Evolutionary conservation across 1,140 invertebrate genomes (phyloP), one percentile per base, ranked within the genome.

Genomic region (Eumaeus atala): DNA sequence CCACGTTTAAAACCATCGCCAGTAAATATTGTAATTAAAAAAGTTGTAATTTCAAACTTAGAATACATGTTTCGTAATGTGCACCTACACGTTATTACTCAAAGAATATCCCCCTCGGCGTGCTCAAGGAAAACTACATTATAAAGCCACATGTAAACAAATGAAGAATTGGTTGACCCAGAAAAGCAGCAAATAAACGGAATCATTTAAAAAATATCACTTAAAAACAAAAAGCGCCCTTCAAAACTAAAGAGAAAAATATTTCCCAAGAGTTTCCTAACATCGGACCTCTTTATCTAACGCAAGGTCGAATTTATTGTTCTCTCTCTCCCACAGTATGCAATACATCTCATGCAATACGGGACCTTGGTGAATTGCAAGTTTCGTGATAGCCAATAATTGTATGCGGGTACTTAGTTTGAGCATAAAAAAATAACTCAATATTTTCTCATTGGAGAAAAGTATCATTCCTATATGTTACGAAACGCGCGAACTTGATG

Each of bases 331-430:
- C 59, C 77, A 78, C 79, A 73, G 68, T 78, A 75, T 84, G 83
- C 80, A 84, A 82, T 68, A 72, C 66, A 86, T 84, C 78, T 84
- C 83, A 80, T 86, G 80, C 83, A 84, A 81, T 74, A 72, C 69
- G 44, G 73, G 77, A 83, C 83, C 83, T 86, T 86, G 83, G 76
- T 83, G 76, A 72, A 77, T 72, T 81, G 79, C 79, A 78, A 78
- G 78, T 84, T 86, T 86, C 79, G 83, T 79, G 77, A 74, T 84
- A 86, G 83, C 81, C 82, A 84, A 85, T 79, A 85, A 85, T 79
- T 71, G 67, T 80, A 79, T 84, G 76, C 77, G 75, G 77, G 79
- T 77, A 58, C 72, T 70, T 78, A 74, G 70, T 38, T 53, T 38
- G 38, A 34, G 38, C 16, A 35, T 51, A 54, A 56, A 50, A 35